These are phyloP conservation scores for Drosophila simulans DNA, from an alignment of 1,140 invertebrate genomes.

Conservation along the genomic window DNA sequence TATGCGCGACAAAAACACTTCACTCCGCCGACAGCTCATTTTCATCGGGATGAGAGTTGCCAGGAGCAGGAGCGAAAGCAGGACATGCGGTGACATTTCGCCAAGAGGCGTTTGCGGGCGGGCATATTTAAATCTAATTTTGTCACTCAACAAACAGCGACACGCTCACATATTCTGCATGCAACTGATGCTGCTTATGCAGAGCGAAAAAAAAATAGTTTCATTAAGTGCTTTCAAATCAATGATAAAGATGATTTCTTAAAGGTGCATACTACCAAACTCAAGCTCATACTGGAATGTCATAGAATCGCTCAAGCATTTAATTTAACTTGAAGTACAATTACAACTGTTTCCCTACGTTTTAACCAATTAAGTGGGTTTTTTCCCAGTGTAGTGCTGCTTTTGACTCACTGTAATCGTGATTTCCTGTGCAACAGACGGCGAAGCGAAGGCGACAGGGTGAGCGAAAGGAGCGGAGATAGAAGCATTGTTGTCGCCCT, in stretches of 20 bases:
- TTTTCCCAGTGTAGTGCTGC: constrained; percentile 11
- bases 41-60: constrained; percentile 40
- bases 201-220: background rate
- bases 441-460: background rate
- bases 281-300: too few relatives aligned
- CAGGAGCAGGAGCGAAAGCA: constrained; percentile 1
- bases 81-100: constrained; percentile 77
- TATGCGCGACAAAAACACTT: constrained; percentile 30
- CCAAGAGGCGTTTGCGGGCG: constrained; percentile 53
- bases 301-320: too few relatives aligned
- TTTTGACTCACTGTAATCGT: constrained; percentile 75
- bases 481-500: constrained; percentile 44
- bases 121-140: constrained; percentile 82
- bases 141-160: constrained; percentile 72
- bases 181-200: constrained; percentile 30
- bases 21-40: constrained; percentile 63
- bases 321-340: background rate
- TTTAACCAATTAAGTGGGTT: too few relatives aligned
- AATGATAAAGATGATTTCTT: background rate
- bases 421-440: constrained; percentile 71
- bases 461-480: background rate
- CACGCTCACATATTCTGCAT: constrained; percentile 42
- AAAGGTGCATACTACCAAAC: background rate
- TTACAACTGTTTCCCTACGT: too few relatives aligned
- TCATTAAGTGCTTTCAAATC: background rate